Base-by-base conservation (phyloP, 1,140 invertebrate genomes). In the Bombus consobrinus region DNA sequence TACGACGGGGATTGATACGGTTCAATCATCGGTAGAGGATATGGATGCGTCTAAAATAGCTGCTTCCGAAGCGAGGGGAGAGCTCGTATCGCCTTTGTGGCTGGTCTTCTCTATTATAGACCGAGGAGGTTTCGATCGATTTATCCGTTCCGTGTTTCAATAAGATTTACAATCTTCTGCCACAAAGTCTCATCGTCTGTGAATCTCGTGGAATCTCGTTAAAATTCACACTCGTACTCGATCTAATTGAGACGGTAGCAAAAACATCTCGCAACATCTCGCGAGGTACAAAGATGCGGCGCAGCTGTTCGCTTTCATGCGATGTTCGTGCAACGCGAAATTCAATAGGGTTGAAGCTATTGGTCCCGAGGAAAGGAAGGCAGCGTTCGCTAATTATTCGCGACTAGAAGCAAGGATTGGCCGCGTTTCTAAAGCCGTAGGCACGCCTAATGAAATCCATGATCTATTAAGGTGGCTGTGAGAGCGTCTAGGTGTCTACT, bases 361-460 rank as follows among this genome's bases (percentile, higher is more conserved):
- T 22, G 15, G 66, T 59, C 5, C 6, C 47, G 25, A 34, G 18
- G 22, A 69, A 57, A 59, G 62, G 43, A 25, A 47, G 47, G 32
- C 53, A 34, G 32, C 69, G 62, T 73, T 88, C 81, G 84, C 88
- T 92, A 93, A 93, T 93, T 93, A 93, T 92, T 92, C 71, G 86
- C 85, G 69, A 77, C 76, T 88, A 89, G 72, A 80, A 88, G 81
- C 34, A 25, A 9, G 22, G 84, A 71, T 53, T 37, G 72, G 85
- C 79, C 72, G 83, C 79, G 69, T 66, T 74, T 25, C 69, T 62
- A 80, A 74, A 80, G 43, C 83, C 84, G 76, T 83, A 77, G 76
- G 71, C 75, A 72, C 81, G 89, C 85, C 81, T 92, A 93, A 93
- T 92, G 92, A 93, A 92, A 93, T 81, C 87, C 87, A 78, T 92